Percentiles rank a stretch among this genome's conserved stretches.
These are phyloP conservation scores for Microctenopoma steveboyesi DNA, from an alignment of 2,797 vertebrate species.

Conservation along the genomic window DNA sequence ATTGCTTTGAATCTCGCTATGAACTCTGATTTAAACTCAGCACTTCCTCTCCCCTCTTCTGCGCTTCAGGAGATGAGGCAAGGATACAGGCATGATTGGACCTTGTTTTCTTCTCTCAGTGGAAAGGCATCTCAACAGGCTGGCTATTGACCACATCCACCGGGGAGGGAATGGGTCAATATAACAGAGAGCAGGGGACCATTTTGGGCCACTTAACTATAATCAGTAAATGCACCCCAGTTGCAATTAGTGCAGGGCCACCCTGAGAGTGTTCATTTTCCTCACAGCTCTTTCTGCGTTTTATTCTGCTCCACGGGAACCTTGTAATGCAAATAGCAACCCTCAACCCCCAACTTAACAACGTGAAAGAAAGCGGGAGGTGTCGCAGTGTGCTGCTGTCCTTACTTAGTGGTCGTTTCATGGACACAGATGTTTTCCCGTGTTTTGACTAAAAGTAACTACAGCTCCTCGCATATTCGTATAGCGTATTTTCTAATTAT, in stretches of 20 bases:
- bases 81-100: conserved; percentile 43
- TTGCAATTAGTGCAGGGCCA: conserved; percentile 78
- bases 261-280: conserved; percentile 68
- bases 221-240: conserved; percentile 81
- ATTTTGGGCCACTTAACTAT: conserved; percentile 81
- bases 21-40: conserved; percentile 46
- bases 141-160: conserved; percentile 74
- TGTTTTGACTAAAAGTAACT: conserved; percentile 22
- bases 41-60: background rate
- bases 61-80: conserved; percentile 32
- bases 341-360: conserved; percentile 54
- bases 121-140: conserved; percentile 77
- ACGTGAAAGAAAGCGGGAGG: conserved; percentile 35
- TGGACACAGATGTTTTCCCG: conserved; percentile 4
- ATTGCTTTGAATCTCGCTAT: conserved; percentile 35
- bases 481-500: conserved; percentile 4
- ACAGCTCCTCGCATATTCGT: conserved; percentile 40
- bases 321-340: conserved; percentile 72
- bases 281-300: conserved; percentile 65
- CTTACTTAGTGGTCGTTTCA: conserved; percentile 22
- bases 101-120: conserved; percentile 64
- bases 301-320: conserved; percentile 66
- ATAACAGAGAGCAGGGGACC: conserved; percentile 77
- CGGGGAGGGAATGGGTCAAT: conserved; percentile 76
- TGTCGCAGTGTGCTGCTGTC: conserved; percentile 8